Base-by-base conservation (phyloP, 37 sponge, comb jelly and placozoan genomes). In the Chondrilla cf. caribensis region DNA sequence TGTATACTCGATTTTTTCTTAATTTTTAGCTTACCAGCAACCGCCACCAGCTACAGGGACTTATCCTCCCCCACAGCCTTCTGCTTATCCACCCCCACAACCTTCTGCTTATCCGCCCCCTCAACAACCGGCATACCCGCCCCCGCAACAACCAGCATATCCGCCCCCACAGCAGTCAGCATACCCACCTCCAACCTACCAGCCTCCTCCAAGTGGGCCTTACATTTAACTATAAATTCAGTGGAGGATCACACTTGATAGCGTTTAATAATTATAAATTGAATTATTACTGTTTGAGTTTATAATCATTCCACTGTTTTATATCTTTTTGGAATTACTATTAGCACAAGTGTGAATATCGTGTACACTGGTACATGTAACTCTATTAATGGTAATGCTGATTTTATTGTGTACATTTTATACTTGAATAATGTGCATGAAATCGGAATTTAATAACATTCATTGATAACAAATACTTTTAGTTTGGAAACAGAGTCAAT, bases 91-190 rank as follows among this genome's bases (percentile, higher is more conserved):
- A 38, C 57, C 47, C 40, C 62, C 57, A 25, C 84, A 21, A 6
- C 58, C 31, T 6, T 26, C 79, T 43, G 79, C 47, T 25, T 17
- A n/a, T 9, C 54, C 47, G 9, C 81, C 81, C 26, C 81, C 81
- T 9, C 24, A 54, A 14, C n/a, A 7, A 19, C 77, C 77, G n/a
- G n/a, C n/a, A n/a, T n/a, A n/a, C 81, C 82, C 26, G 17, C 82
- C 83, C 28, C 85, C 77, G 28, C 79, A 26, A 24, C n/a, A 38
- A 2, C 78, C 79, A 60, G 36, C 68, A 32, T 21, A 31, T 41
- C 44, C 14, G 28, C 57, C 47, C 40, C 62, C 57, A 25, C 84
- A 21, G 18, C 58, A 37, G 24, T 26, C 79, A 15, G 79, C 47
- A 43, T 17, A n/a, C 35, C 54, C 47, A 24, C 81, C 81, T 19